Base-by-base conservation (phyloP, 1,140 invertebrate species). In the Latrodectus geometricus region DNA sequence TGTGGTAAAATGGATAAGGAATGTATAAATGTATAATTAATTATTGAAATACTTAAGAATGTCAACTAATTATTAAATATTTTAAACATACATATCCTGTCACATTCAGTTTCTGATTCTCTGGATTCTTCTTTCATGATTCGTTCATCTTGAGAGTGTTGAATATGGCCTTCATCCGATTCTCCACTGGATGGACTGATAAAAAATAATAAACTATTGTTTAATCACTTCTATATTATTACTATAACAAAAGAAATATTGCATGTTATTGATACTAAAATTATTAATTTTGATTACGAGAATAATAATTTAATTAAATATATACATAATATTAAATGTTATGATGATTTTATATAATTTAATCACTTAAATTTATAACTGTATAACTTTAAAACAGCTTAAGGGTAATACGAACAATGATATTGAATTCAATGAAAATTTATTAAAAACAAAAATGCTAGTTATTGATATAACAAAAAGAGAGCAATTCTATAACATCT, bases 91-190 rank as follows among this genome's bases (percentile, higher is more conserved):
- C 83, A 86, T 77, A 86, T 77, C 56, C 83, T 77, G 21, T 86
- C 83, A n/a, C 83, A 86, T 61, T 86, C 83, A 20, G 83, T 86
- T 61, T 86, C 83, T 21, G 83, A 86, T 78, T 86, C 83, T n/a
- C 83, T 35, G 0, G 74, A 77, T 78, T 86, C 83, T 56, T 86
- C 83, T 86, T 86, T 86, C 15, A 86, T n/a, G 17, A 78, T 54
- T 35, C 74, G 48, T 9, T 86, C 75, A 54, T 86, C 66, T 77
- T 49, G 61, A 15, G 54, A 35, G 15, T 17, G 49, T n/a, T 77
- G 23, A 11, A 86, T 21, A 15, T 70, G 48, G 14, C 75, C 83
- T 48, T 86, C 68, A 72, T 86, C 83, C n/a, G 83, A 86, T 11
- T 86, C 83, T 14, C 74, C 75, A 21, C 83, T 86, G 11, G 83